Percentiles rank a stretch among this genome's conserved stretches.
phyloP scores from a whole-genome alignment of 2,113 vertebrate genomes.

The Saguinus imperator region DNA sequence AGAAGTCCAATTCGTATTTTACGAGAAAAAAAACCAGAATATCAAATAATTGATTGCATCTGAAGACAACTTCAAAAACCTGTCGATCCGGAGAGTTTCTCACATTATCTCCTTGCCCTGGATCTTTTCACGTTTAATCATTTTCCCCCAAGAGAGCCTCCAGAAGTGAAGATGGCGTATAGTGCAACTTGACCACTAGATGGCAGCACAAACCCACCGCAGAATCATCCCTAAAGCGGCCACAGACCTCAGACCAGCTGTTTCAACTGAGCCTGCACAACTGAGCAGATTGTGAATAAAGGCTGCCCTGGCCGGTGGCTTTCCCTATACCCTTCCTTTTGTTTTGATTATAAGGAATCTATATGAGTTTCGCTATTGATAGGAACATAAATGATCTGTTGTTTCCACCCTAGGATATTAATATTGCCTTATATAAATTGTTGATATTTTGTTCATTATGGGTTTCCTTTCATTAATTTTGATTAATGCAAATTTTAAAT shows the following conservation, averaged over 20 bases:
- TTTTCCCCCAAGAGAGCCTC: fast-evolving
- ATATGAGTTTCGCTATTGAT: not conserved
- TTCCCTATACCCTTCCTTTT: not conserved
- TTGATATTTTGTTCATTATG: not conserved
- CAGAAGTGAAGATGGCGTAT: not conserved
- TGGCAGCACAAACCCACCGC: conserved; percentile 27
- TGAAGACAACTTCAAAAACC: not conserved
- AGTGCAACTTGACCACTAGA: not conserved
- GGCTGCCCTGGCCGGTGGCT: not conserved
- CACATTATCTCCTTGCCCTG: not conserved
- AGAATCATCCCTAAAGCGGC: not conserved
- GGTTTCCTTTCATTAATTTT: not conserved
- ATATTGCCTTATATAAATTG: not conserved
- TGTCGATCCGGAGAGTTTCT: not conserved
- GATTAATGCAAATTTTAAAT: not conserved
- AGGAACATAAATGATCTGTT: not conserved
- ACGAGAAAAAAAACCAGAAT: not conserved
- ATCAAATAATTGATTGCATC: not conserved
- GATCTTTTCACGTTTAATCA: not conserved
- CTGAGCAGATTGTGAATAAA: fast-evolving
- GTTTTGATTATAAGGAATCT: not conserved
- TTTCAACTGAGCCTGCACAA: fast-evolving
- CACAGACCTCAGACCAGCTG: fast-evolving
- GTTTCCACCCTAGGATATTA: not conserved
- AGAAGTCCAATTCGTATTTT: not conserved